Percentiles rank a stretch among this genome's conserved stretches.
Conservation (phyloP, 2,113 vertebrate species). For the Acanthisitta chloris region DNA sequence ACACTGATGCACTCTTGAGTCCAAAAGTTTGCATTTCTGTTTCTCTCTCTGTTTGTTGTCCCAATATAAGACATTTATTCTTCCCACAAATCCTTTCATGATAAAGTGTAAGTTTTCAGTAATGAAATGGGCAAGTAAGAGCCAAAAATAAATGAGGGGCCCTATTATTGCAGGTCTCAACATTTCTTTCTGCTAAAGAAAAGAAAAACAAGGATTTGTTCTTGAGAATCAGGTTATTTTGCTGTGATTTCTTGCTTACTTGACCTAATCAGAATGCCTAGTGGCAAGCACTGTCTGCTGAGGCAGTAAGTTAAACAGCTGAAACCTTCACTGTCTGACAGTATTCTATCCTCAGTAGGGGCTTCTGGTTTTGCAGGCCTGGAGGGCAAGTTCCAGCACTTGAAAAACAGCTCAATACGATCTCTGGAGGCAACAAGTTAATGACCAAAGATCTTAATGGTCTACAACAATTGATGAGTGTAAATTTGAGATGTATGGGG, state of each 20-base stretch:
- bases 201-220: neutral
- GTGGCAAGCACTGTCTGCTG: neutral
- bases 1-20: neutral
- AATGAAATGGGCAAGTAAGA: neutral
- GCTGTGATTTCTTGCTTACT: neutral
- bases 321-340: neutral
- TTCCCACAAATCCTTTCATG: neutral
- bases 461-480: slow-evolving; percentile 13
- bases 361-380: neutral
- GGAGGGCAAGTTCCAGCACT: neutral
- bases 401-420: slow-evolving; percentile 19
- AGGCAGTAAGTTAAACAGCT: slow-evolving; percentile 9
- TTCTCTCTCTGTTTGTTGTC: neutral
- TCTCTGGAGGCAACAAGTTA: slow-evolving; percentile 22
- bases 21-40: neutral
- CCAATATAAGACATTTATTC: neutral
- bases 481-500: neutral
- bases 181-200: neutral
- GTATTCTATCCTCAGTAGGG: neutral
- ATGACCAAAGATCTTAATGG: slow-evolving; percentile 31
- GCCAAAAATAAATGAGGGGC: neutral
- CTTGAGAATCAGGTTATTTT: neutral
- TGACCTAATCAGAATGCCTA: slow-evolving; percentile 28
- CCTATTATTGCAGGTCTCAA: neutral
- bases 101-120: neutral